These are phyloP conservation scores for Liopterus haemorrhoidalis DNA, from an alignment of 2,888 invertebrate genomes.

Conservation along the genomic window DNA sequence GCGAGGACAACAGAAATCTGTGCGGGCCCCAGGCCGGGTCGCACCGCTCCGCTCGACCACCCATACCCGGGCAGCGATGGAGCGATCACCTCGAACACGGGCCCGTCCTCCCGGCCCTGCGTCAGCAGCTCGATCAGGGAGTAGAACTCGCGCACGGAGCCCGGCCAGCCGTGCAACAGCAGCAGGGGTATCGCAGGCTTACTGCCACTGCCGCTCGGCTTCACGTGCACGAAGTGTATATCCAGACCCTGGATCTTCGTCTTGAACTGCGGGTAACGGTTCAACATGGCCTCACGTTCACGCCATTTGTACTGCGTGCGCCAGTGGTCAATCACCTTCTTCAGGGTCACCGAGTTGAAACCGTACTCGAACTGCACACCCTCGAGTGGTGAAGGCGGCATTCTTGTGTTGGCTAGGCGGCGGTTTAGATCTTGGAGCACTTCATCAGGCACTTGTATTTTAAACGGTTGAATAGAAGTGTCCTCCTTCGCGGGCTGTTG, in stretches of 20 bases:
- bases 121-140: constrained; percentile 66
- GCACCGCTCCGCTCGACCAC: constrained; percentile 48
- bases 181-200: constrained; percentile 57
- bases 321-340: constrained; percentile 72
- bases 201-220: constrained; percentile 43
- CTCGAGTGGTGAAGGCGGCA: constrained; percentile 53
- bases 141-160: constrained; percentile 79
- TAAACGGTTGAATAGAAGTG: constrained; percentile 52
- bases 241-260: constrained; percentile 65
- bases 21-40: constrained; percentile 52
- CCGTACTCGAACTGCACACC: constrained; percentile 72
- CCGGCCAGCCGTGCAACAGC: constrained; percentile 86
- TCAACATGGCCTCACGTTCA: constrained; percentile 55
- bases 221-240: constrained; percentile 65
- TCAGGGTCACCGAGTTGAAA: constrained; percentile 64
- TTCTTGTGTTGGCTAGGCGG: constrained; percentile 49
- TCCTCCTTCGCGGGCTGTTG: constrained; percentile 50
- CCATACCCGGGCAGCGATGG: constrained; percentile 48
- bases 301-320: constrained; percentile 62
- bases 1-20: constrained; percentile 54
- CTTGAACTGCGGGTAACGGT: constrained; percentile 61
- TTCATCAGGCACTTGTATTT: constrained; percentile 55
- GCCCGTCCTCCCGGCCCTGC: constrained; percentile 44
- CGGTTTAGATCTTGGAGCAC: constrained; percentile 53
- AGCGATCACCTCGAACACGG: constrained; percentile 56